Evolutionary conservation across 1,140 invertebrate genomes (phyloP), one percentile per base, ranked within the genome.

Genomic region (Neoseiulus cucumeris): DNA sequence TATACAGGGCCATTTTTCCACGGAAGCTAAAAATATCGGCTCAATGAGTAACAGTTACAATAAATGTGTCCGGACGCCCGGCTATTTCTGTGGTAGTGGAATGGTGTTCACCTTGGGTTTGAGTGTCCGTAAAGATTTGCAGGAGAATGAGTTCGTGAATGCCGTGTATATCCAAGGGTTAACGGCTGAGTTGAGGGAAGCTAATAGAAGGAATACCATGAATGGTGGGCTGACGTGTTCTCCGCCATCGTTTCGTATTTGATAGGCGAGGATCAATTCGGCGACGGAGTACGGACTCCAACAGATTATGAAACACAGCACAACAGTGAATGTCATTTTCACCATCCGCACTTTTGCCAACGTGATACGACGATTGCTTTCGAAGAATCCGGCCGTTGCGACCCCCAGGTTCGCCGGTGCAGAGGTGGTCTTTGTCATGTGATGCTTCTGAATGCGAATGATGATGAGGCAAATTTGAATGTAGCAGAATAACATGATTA

Each of bases 121-220:
- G 4, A 39, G 33, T 6, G 33, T 39, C 33, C 33, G 33, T 9
- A 39, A 9, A 39, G 33, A 39, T 9, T 39, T 39, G 33, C 33
- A 39, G 33, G 33, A 4, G 33, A 39, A 39, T 39, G 33, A 39
- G 33, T 39, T 39, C 4, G 33, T 39, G 45, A 47, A 47, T 5
- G 45, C 45, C 14, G 45, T 28, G 73, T 86, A 87, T 66, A 88
- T 86, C 84, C 84, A 87, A 0, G 86, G 86, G 74, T 89, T 88
- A 20, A 84, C 82, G 72, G 84, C 87, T 69, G 83, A 85, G 71
- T 87, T 87, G 4, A 88, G 76, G 70, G 83, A 85, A 39, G 84
- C 84, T 47, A 89, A 74, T 1, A 87, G 77, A 9, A 82, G 77
- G 42, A 86, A 75, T 59, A 86, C 84, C 2, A 83, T 84, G 68